These are phyloP conservation scores for Archaeoteleia sp. DNA, from an alignment of 2,888 invertebrate species.

Conservation along the genomic window DNA sequence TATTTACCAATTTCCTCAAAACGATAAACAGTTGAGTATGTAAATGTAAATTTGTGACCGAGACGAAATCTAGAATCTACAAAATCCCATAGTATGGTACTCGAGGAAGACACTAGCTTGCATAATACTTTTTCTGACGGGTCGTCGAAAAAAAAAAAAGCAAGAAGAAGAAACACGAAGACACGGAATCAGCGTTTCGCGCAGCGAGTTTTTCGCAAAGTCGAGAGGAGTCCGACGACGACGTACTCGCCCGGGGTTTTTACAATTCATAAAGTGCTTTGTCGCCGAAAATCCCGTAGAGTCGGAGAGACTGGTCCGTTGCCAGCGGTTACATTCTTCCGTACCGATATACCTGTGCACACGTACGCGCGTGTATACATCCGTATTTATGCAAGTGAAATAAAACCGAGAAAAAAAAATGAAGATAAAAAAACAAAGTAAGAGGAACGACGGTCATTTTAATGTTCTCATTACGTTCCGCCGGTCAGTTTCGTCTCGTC, in stretches of 20 bases:
- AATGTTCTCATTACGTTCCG: slow-evolving; percentile 55
- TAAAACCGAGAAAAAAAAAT: slow-evolving; percentile 13
- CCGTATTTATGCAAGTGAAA: slow-evolving; percentile 32
- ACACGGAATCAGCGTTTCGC: slow-evolving; percentile 55
- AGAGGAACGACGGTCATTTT: slow-evolving; percentile 43
- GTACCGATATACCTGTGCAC: slow-evolving; percentile 35
- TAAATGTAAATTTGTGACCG: slow-evolving; percentile 7
- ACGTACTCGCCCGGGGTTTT: slow-evolving; percentile 56
- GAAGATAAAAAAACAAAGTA: slow-evolving; percentile 25
- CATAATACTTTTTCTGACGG: slow-evolving; percentile 55
- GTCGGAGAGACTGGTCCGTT: slow-evolving; percentile 55
- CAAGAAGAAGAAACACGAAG: slow-evolving; percentile 27
- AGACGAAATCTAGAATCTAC: neutral
- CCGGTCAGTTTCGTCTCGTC: slow-evolving; percentile 9
- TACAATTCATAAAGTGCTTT: slow-evolving; percentile 67
- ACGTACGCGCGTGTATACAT: slow-evolving; percentile 19
- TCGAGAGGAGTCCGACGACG: slow-evolving; percentile 49
- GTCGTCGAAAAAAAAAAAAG: slow-evolving; percentile 29
- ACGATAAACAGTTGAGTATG: no score
- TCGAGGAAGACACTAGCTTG: slow-evolving; percentile 16
- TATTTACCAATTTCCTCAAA: no score
- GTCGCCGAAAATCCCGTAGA: slow-evolving; percentile 61
- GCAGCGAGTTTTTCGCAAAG: slow-evolving; percentile 52
- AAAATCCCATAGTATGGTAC: neutral
- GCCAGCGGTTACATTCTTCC: slow-evolving; percentile 49